Evolutionary conservation across 53 echinoderm and acorn worm genomes (phyloP).

Genomic region (Holothuria leucospilota): DNA sequence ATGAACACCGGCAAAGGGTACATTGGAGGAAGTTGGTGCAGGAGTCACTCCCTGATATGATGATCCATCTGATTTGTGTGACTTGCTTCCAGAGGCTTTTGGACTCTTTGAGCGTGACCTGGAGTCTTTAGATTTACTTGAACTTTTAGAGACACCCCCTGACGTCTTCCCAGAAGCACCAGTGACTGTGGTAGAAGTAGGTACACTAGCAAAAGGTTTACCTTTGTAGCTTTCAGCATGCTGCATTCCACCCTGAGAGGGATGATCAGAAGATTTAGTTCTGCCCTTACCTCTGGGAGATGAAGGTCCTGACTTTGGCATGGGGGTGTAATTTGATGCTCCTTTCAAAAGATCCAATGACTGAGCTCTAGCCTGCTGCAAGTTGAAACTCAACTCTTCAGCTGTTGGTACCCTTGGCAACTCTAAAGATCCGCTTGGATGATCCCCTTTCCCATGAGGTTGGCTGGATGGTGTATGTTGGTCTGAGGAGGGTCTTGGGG

Average conservation of each 20-base stretch:
- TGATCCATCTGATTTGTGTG: neutral
- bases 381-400: slow-evolving; percentile 49
- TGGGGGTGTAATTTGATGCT: slow-evolving; percentile 27
- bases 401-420: slow-evolving; percentile 48
- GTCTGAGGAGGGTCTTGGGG: slow-evolving; percentile 30
- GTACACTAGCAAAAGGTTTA: slow-evolving; percentile 1
- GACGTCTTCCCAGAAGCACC: neutral
- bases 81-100: slow-evolving; percentile 44
- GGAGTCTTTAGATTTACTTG: slow-evolving; percentile 31
- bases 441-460: slow-evolving; percentile 22
- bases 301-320: slow-evolving; percentile 35
- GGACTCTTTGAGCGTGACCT: slow-evolving; percentile 49
- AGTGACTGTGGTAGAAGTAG: neutral
- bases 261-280: slow-evolving; percentile 27
- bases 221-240: slow-evolving; percentile 1
- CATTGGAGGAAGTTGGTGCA: neutral
- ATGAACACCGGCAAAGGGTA: slow-evolving; percentile 54
- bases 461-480: neutral
- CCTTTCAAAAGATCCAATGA: slow-evolving; percentile 29
- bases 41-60: neutral
- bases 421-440: slow-evolving; percentile 27
- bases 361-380: slow-evolving; percentile 49
- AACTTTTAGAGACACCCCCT: slow-evolving; percentile 23
- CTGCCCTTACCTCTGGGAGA: slow-evolving; percentile 34
- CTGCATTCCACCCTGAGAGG: slow-evolving; percentile 13